Evolutionary conservation across 2,888 invertebrate species (phyloP).

Genomic region (Sipha maydis): DNA sequence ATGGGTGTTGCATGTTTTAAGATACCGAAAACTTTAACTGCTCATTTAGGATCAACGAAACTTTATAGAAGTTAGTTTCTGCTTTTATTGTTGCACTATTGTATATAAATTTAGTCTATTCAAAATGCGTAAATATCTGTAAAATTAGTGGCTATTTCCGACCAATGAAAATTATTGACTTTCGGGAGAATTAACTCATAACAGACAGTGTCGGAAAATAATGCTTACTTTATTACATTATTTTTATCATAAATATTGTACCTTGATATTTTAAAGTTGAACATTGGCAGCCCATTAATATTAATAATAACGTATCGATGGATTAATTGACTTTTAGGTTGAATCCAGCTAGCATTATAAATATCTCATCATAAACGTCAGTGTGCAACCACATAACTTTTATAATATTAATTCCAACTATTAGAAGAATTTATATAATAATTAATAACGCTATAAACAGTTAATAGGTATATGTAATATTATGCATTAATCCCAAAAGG

Average conservation of each 20-base stretch:
- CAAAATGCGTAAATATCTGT: slow-evolving; percentile 20
- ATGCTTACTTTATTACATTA: neutral
- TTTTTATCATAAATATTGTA: neutral
- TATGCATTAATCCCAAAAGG: neutral
- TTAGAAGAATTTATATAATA: neutral
- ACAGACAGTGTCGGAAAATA: neutral
- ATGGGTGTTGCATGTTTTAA: slow-evolving; percentile 41
- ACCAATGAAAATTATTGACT: neutral
- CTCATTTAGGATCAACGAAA: slow-evolving; percentile 37
- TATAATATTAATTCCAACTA: neutral
- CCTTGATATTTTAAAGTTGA: neutral
- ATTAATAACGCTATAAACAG: neutral
- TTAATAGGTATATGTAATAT: neutral
- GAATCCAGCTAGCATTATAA: neutral
- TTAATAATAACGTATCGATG: slow-evolving; percentile 20
- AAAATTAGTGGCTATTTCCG: neutral
- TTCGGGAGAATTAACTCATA: slow-evolving; percentile 7
- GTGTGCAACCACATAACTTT: neutral
- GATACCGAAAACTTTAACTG: slow-evolving; percentile 41
- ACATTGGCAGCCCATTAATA: slow-evolving; percentile 26
- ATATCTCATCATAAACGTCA: slow-evolving; percentile 36
- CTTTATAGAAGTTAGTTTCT: slow-evolving; percentile 44
- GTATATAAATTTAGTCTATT: slow-evolving; percentile 5
- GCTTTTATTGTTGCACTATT: slow-evolving; percentile 9
- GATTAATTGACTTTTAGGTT: slow-evolving; percentile 3